A percentile compares a stretch with the other conserved stretches of the same genome.
phyloP scores from a whole-genome alignment of 2,797 vertebrate species.

The Macrochelys suwanniensis region DNA sequence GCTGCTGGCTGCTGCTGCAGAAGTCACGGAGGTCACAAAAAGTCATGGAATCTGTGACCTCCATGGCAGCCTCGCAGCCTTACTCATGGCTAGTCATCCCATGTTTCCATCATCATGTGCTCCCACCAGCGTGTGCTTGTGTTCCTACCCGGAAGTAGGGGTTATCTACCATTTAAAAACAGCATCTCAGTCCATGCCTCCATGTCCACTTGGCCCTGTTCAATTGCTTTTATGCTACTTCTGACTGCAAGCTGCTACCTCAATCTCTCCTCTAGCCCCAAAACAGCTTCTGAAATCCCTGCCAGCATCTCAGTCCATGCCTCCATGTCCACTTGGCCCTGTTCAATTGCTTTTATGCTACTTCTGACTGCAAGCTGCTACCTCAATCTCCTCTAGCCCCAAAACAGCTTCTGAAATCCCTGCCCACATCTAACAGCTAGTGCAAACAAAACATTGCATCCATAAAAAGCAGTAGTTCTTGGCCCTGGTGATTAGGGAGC shows the following conservation, averaged over 20 bases:
- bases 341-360: background rate
- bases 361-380: accelerated
- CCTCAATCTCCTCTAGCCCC: background rate
- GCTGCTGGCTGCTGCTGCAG: too few relatives aligned
- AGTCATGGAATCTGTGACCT: too few relatives aligned
- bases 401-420: background rate
- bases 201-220: background rate
- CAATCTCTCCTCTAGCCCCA: background rate
- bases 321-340: background rate
- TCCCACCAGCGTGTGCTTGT: background rate
- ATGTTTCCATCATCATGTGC: background rate
- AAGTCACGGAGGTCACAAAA: too few relatives aligned
- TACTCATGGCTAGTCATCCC: too few relatives aligned
- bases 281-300: background rate
- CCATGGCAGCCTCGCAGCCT: too few relatives aligned
- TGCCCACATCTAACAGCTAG: background rate
- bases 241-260: background rate
- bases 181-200: background rate
- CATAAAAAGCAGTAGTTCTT: background rate
- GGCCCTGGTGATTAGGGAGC: background rate
- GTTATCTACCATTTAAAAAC: background rate
- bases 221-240: background rate
- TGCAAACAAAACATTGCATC: background rate
- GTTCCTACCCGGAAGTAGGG: background rate
- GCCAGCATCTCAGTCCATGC: background rate